A percentile compares a stretch with the other conserved stretches of the same genome.
These are phyloP conservation scores for Tetragnatha versicolor DNA, from an alignment of 1,140 invertebrate genomes.

Conservation along the genomic window DNA sequence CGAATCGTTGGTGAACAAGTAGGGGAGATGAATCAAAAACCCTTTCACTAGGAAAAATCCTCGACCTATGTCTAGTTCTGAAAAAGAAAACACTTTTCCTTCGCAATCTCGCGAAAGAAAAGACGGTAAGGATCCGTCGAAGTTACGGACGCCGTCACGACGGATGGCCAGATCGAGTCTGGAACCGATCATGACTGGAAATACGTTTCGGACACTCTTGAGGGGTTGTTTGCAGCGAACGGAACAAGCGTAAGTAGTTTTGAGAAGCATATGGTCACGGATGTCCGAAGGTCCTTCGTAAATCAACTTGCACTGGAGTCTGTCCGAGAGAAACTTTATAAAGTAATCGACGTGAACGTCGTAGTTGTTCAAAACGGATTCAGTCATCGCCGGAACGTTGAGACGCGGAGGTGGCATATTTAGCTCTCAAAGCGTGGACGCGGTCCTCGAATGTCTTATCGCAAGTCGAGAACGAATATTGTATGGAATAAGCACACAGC, in stretches of 20 bases:
- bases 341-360: background rate
- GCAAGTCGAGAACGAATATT: background rate
- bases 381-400: too few species aligned
- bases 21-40: background rate
- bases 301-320: background rate
- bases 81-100: background rate
- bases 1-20: slow-evolving; percentile 15
- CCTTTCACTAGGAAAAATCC: slow-evolving; percentile 6
- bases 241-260: background rate
- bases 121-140: background rate
- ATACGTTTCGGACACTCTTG: background rate
- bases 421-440: background rate
- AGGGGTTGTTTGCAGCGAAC: background rate
- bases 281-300: background rate
- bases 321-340: background rate
- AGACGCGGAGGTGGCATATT: background rate
- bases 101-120: too few species aligned
- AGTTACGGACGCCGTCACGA: background rate
- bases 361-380: background rate
- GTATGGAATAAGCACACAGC: background rate
- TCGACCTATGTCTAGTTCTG: background rate
- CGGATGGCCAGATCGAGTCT: background rate
- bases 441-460: background rate
- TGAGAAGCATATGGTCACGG: background rate
- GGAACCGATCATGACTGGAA: background rate